phyloP scores from a whole-genome alignment of 2,797 vertebrate species.

The Lerista edwardsae region DNA sequence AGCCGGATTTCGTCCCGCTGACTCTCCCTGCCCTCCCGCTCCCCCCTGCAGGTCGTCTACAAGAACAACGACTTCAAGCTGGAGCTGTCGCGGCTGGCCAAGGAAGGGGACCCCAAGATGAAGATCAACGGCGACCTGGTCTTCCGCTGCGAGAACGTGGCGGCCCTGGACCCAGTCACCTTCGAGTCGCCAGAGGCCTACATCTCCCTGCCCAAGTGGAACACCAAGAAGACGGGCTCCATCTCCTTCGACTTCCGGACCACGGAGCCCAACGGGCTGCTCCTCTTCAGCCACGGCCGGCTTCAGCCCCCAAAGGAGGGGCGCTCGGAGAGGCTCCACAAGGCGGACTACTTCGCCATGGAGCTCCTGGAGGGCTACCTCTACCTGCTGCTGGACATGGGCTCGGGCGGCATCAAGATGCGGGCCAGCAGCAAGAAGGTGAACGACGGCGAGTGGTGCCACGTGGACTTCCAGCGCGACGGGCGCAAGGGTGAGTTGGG shows the following conservation, averaged over 20 bases:
- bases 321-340: slow-evolving; percentile 71
- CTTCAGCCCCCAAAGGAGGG: slow-evolving; percentile 77
- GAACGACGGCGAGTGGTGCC: slow-evolving; percentile 93
- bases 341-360: slow-evolving; percentile 89
- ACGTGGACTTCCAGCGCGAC: slow-evolving; percentile 93
- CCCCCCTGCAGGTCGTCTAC: slow-evolving; percentile 88
- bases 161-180: slow-evolving; percentile 90
- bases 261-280: slow-evolving; percentile 88
- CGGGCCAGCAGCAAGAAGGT: slow-evolving; percentile 88
- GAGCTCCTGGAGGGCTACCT: slow-evolving; percentile 92
- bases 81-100: slow-evolving; percentile 91
- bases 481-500: slow-evolving; percentile 85
- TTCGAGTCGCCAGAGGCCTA: slow-evolving; percentile 86
- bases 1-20: neutral
- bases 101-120: slow-evolving; percentile 88
- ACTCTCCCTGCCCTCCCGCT: slow-evolving; percentile 19
- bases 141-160: slow-evolving; percentile 91
- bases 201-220: slow-evolving; percentile 88
- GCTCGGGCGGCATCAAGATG: slow-evolving; percentile 89
- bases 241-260: slow-evolving; percentile 95
- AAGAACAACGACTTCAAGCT: slow-evolving; percentile 97
- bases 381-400: slow-evolving; percentile 93
- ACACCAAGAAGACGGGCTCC: slow-evolving; percentile 88
- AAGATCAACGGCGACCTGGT: slow-evolving; percentile 89
- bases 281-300: slow-evolving; percentile 90